phyloP scores from a whole-genome alignment of 1,140 invertebrate species.

The Sogatella furcifera region DNA sequence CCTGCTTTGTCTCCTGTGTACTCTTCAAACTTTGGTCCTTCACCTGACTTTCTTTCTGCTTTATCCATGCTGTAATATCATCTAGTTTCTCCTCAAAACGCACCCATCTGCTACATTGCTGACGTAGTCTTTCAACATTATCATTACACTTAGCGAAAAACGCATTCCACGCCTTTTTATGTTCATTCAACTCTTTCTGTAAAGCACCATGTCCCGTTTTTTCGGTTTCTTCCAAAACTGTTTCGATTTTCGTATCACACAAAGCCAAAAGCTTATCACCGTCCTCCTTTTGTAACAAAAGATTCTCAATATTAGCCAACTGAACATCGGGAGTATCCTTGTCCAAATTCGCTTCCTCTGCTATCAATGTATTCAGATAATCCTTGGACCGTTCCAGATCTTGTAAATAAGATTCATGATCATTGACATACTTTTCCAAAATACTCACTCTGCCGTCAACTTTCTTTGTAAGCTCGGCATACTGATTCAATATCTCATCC shows the following conservation, averaged over 20 bases:
- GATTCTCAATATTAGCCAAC: slow-evolving; percentile 58
- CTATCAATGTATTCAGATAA: slow-evolving; percentile 54
- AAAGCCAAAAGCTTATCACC: slow-evolving; percentile 59
- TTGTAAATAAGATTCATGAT: slow-evolving; percentile 73
- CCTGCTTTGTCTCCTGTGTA: slow-evolving; percentile 67
- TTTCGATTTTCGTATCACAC: slow-evolving; percentile 57
- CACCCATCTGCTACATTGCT: slow-evolving; percentile 61
- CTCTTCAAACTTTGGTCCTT: slow-evolving; percentile 85
- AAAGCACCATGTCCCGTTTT: slow-evolving; percentile 62
- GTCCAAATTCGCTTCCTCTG: slow-evolving; percentile 57
- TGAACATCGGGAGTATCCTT: slow-evolving; percentile 64
- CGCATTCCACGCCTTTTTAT: slow-evolving; percentile 61
- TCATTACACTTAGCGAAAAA: slow-evolving; percentile 60
- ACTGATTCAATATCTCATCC: slow-evolving; percentile 52
- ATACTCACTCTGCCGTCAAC: slow-evolving; percentile 52
- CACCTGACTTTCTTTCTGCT: slow-evolving; percentile 68
- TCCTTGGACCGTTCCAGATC: slow-evolving; percentile 62
- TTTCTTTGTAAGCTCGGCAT: slow-evolving; percentile 52
- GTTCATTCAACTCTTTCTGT: slow-evolving; percentile 61
- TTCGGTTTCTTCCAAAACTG: slow-evolving; percentile 67
- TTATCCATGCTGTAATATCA: slow-evolving; percentile 68
- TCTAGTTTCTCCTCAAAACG: slow-evolving; percentile 70
- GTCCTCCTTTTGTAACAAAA: slow-evolving; percentile 58
- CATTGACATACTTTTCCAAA: slow-evolving; percentile 58
- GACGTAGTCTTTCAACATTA: slow-evolving; percentile 54